Evolutionary conservation across 2,888 invertebrate genomes (phyloP).

Genomic region (Conus canariensis): DNA sequence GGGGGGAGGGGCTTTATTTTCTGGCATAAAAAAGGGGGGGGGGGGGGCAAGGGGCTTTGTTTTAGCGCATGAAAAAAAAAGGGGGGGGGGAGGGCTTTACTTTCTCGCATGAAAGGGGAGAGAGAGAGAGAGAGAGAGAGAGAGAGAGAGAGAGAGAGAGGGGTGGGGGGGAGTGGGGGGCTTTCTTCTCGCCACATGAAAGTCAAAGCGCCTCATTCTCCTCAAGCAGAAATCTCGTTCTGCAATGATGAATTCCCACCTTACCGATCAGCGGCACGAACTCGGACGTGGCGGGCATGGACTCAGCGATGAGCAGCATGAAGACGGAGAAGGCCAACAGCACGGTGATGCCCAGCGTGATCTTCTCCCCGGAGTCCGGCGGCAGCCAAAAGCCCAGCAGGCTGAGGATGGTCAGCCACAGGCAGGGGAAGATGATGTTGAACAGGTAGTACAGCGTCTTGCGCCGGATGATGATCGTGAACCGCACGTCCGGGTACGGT

Average conservation of each 20-base stretch:
- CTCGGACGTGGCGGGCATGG: slow-evolving; percentile 80
- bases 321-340: slow-evolving; percentile 80
- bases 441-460: slow-evolving; percentile 78
- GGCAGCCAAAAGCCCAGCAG: slow-evolving; percentile 78
- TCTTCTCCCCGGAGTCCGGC: slow-evolving; percentile 78
- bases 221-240: no score
- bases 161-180: no score
- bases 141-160: no score
- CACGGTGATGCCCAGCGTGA: slow-evolving; percentile 80
- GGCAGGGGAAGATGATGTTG: slow-evolving; percentile 78
- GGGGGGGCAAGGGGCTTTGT: no score
- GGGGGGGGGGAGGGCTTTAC: no score
- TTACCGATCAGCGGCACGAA: slow-evolving; percentile 79
- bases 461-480: slow-evolving; percentile 80
- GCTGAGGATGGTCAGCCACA: slow-evolving; percentile 78
- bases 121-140: no score
- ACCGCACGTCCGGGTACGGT: slow-evolving; percentile 82
- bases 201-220: no score
- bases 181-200: no score
- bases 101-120: no score
- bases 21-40: no score
- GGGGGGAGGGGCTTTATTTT: no score
- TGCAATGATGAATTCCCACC: slow-evolving; percentile 6
- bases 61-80: no score
- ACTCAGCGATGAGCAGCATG: slow-evolving; percentile 80